These are phyloP conservation scores for Onychomys arenicola DNA, from an alignment of 2,797 vertebrate genomes.

Conservation along the genomic window DNA sequence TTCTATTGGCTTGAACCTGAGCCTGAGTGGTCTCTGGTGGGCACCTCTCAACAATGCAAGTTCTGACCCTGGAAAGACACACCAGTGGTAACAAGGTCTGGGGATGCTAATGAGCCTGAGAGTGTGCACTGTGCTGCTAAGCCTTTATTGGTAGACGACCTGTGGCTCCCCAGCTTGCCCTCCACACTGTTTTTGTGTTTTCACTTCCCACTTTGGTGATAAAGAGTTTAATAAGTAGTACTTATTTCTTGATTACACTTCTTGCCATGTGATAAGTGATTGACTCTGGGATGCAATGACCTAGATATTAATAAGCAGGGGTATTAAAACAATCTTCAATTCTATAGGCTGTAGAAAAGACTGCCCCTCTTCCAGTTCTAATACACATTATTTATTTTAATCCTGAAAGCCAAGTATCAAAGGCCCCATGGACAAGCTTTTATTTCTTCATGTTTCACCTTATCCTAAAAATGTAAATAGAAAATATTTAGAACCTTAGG, in stretches of 20 bases:
- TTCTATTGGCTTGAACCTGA: background rate
- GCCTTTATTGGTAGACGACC: background rate
- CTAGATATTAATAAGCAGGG: background rate
- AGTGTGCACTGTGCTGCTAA: background rate
- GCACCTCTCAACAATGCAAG: background rate
- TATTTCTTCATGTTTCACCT: background rate
- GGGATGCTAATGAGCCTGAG: background rate
- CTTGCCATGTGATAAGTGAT: background rate
- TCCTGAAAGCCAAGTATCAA: background rate
- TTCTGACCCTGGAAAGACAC: background rate
- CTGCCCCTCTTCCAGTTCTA: background rate
- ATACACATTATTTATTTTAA: background rate
- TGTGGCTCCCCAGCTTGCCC: background rate
- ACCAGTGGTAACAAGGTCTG: background rate
- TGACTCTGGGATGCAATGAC: background rate
- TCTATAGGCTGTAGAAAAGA: background rate
- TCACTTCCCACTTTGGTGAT: background rate
- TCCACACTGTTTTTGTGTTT: background rate
- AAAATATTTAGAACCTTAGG: background rate
- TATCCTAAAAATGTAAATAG: background rate
- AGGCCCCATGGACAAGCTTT: background rate
- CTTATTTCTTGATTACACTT: conserved; percentile 28
- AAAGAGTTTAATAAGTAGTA: background rate
- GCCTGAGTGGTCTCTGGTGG: background rate
- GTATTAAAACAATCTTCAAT: conserved; percentile 39